Percentiles rank a stretch among this genome's conserved stretches.
phyloP scores from a whole-genome alignment of 2,888 invertebrate species.

The Celastrina argiolus region DNA sequence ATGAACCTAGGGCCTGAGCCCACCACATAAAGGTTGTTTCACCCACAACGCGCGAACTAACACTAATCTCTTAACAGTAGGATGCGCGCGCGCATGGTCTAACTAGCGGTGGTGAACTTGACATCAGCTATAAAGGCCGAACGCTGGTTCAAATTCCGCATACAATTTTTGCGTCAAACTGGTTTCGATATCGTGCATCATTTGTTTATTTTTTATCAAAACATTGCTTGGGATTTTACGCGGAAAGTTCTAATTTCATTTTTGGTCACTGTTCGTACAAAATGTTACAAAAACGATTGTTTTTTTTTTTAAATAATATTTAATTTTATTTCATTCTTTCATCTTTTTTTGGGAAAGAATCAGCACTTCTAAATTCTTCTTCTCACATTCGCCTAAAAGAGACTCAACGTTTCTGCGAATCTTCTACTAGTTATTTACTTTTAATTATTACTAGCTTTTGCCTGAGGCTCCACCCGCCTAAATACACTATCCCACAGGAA shows the following conservation, averaged over 20 bases:
- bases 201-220: not conserved
- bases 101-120: conserved; percentile 5
- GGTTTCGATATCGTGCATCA: not conserved
- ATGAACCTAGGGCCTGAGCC: too few relatives aligned
- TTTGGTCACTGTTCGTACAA: not conserved
- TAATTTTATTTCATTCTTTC: too few relatives aligned
- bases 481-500: too few relatives aligned
- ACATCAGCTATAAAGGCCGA: not conserved
- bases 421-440: too few relatives aligned
- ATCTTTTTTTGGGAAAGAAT: too few relatives aligned
- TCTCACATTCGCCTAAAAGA: too few relatives aligned
- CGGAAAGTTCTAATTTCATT: not conserved
- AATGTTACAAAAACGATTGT: too few relatives aligned
- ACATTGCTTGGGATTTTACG: not conserved
- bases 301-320: too few relatives aligned
- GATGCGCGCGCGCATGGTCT: conserved; percentile 3
- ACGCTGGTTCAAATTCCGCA: not conserved
- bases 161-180: not conserved
- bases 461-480: too few relatives aligned
- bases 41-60: not conserved
- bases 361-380: too few relatives aligned
- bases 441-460: too few relatives aligned
- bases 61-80: conserved; percentile 3
- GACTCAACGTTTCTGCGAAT: too few relatives aligned
- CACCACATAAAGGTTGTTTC: not conserved